A percentile compares a stretch with the other conserved stretches of the same genome.
Evolutionary conservation across 30 jellyfish, hydroid and myxozoan genomes (phyloP).

Genomic region (Hydra vulgaris): DNA sequence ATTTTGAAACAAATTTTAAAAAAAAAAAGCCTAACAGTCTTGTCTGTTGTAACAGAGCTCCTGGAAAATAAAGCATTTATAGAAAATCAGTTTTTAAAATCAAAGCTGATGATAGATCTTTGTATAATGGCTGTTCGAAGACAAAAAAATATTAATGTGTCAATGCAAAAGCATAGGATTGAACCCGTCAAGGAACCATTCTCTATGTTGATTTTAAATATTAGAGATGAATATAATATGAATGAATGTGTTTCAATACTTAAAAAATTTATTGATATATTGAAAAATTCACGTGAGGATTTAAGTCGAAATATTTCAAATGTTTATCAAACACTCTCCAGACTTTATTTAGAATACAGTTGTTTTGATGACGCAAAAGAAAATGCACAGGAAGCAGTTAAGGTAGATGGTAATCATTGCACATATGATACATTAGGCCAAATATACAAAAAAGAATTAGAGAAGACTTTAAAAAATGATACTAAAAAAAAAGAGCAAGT

Average conservation of each 20-base stretch:
- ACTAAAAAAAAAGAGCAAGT: not conserved
- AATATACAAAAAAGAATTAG: not conserved
- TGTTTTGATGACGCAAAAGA: not conserved
- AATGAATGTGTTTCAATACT: not conserved
- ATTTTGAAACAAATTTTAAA: not conserved
- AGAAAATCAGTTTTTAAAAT: no score
- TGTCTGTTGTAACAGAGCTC: not conserved
- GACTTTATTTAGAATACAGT: not conserved
- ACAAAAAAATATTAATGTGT: no score
- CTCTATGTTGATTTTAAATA: not conserved
- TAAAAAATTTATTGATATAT: no score
- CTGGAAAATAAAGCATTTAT: not conserved
- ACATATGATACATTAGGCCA: not conserved
- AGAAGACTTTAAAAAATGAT: not conserved
- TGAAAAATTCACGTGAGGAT: not conserved
- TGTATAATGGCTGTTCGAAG: not conserved
- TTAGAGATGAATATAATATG: not conserved
- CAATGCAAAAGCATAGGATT: no score
- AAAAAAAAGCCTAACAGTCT: not conserved
- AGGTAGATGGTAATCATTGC: not conserved
- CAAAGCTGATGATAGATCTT: not conserved
- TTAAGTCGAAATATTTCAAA: not conserved
- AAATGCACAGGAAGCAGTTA: not conserved
- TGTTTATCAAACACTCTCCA: not conserved
- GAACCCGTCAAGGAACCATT: not conserved